phyloP scores from a whole-genome alignment of 2,113 vertebrate genomes.

The Axis porcinus region DNA sequence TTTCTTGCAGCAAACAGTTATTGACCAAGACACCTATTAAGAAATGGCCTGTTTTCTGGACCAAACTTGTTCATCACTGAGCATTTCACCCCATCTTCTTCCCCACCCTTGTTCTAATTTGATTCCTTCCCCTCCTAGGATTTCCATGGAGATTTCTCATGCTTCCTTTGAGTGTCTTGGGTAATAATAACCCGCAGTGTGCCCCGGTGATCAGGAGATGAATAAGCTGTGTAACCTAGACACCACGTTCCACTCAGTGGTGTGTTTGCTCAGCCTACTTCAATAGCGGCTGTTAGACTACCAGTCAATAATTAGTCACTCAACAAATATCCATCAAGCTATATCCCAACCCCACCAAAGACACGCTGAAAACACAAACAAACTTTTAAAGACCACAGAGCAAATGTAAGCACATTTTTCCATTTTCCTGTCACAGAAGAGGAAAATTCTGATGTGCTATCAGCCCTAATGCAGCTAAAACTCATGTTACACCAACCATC shows the following conservation, averaged over 20 bases:
- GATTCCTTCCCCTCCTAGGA: background rate
- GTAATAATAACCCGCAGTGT: rapidly evolving
- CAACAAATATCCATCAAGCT: constrained; percentile 44
- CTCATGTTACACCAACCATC: background rate
- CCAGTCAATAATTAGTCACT: constrained; percentile 61
- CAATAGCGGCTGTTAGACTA: background rate
- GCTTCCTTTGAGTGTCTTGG: background rate
- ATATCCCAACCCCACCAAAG: constrained; percentile 6
- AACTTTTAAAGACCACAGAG: background rate
- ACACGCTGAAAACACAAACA: background rate
- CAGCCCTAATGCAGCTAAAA: background rate
- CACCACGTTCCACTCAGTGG: background rate
- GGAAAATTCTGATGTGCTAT: background rate
- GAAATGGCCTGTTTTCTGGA: background rate
- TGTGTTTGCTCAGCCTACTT: constrained; percentile 44
- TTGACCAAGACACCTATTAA: background rate
- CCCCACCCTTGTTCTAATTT: background rate
- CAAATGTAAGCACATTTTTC: background rate
- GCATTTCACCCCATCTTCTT: background rate
- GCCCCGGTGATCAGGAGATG: background rate
- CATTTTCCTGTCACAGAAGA: background rate
- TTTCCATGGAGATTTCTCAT: background rate
- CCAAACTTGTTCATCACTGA: background rate
- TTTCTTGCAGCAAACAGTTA: background rate
- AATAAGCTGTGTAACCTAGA: background rate